Evolutionary conservation across 2,113 vertebrate genomes (phyloP).

Genomic region (Tichodroma muraria): DNA sequence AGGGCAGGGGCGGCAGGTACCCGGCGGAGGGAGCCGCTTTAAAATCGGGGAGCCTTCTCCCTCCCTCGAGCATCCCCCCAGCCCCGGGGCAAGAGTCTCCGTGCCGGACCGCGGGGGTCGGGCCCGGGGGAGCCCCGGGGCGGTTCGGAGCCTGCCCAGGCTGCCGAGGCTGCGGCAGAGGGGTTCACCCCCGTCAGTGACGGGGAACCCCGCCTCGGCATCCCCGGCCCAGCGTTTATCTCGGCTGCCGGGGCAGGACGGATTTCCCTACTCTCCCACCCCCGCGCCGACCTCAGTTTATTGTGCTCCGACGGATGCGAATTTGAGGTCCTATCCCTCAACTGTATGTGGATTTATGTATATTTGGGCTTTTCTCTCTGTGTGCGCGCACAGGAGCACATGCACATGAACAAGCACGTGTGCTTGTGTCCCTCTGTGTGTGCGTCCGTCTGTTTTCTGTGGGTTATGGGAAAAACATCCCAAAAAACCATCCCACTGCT

Average conservation of each 20-base stretch:
- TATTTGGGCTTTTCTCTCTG: not conserved
- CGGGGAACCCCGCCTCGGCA: not conserved
- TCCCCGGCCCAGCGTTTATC: not conserved
- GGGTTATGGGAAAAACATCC: not conserved
- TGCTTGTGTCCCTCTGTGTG: not conserved
- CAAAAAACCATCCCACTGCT: not conserved
- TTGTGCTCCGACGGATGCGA: not conserved
- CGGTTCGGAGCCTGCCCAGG: not conserved
- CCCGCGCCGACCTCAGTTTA: not conserved
- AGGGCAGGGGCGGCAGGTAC: not conserved
- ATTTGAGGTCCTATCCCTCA: not conserved
- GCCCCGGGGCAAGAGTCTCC: not conserved
- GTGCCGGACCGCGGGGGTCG: not conserved
- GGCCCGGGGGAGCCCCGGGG: not conserved
- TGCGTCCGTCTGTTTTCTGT: not conserved
- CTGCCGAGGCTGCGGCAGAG: not conserved
- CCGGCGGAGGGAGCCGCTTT: not conserved
- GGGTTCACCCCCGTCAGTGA: not conserved
- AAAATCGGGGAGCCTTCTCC: not conserved
- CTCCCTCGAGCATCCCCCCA: no score
- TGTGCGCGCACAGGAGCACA: not conserved
- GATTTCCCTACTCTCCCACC: not conserved
- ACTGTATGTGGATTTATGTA: not conserved
- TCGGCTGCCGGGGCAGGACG: no score
- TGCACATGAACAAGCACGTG: not conserved